Conservation (phyloP, 2,113 vertebrate genomes). For the Platysteira castanea region DNA sequence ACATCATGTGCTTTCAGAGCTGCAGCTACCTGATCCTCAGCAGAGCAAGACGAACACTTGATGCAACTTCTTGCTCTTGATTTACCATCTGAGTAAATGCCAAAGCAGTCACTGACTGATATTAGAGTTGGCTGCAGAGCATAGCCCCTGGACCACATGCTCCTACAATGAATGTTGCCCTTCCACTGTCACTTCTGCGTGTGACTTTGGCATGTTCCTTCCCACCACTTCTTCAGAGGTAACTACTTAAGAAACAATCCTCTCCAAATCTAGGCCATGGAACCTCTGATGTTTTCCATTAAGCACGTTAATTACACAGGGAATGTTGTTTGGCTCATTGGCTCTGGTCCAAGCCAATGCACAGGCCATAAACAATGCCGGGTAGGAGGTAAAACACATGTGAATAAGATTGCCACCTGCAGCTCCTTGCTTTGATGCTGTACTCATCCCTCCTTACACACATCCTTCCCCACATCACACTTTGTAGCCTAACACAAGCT, state of each 20-base stretch:
- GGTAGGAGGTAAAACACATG: neutral
- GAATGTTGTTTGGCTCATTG: neutral
- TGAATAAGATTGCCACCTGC: neutral
- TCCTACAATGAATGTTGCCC: neutral
- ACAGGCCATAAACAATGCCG: neutral
- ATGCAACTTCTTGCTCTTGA: neutral
- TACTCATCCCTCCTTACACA: neutral
- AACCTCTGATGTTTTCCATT: neutral
- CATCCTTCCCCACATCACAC: neutral
- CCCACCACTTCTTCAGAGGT: neutral
- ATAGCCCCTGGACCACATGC: neutral
- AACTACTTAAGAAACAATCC: neutral
- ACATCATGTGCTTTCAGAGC: neutral
- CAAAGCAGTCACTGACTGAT: neutral
- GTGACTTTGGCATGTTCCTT: neutral
- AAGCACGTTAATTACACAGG: neutral
- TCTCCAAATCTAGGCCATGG: neutral
- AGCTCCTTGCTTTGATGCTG: neutral
- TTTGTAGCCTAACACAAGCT: neutral
- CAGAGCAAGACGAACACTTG: neutral
- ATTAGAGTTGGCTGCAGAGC: neutral
- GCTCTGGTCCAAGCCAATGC: neutral
- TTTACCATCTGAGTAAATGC: neutral
- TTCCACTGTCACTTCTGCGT: neutral
- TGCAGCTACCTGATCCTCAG: neutral